Percentiles rank a stretch among this genome's conserved stretches.
These are phyloP conservation scores for Perca flavescens DNA, from an alignment of 2,113 vertebrate species.

Conservation along the genomic window DNA sequence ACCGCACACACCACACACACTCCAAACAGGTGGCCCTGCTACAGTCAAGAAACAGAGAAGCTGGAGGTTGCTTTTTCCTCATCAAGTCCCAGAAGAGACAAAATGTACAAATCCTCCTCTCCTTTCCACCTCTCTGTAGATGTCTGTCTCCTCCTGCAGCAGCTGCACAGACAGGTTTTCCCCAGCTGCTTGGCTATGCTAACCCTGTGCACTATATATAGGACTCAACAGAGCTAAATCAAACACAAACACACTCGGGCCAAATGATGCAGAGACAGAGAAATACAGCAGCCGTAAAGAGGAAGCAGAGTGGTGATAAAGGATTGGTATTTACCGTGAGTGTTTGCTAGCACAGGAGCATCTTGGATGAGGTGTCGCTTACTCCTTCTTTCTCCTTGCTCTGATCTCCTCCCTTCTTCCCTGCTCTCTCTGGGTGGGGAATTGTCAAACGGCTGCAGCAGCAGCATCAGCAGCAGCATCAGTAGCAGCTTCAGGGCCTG, in stretches of 20 bases:
- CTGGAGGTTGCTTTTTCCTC: slow-evolving; percentile 55
- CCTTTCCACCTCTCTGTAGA: slow-evolving; percentile 54
- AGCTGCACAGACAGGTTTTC: slow-evolving; percentile 68
- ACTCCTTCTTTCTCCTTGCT: slow-evolving; percentile 72
- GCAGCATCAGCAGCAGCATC: slow-evolving; percentile 67
- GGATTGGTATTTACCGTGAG: slow-evolving; percentile 73
- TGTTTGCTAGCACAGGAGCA: slow-evolving; percentile 69
- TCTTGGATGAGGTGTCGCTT: slow-evolving; percentile 70
- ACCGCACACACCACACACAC: slow-evolving; percentile 62
- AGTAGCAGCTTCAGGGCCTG: slow-evolving; percentile 70
- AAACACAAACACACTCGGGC: slow-evolving; percentile 57
- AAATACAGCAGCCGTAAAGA: slow-evolving; percentile 43
- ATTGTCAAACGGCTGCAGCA: slow-evolving; percentile 80
- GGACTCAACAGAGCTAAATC: slow-evolving; percentile 63
- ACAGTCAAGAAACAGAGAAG: slow-evolving; percentile 57
- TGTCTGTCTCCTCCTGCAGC: slow-evolving; percentile 66
- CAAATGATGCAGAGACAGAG: slow-evolving; percentile 48
- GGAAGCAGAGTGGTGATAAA: slow-evolving; percentile 41
- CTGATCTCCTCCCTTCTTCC: slow-evolving; percentile 74
- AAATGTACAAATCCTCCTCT: slow-evolving; percentile 56
- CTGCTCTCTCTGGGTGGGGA: slow-evolving; percentile 78
- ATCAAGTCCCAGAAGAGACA: slow-evolving; percentile 46
- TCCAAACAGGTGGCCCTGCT: slow-evolving; percentile 78
- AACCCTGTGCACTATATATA: slow-evolving; percentile 73
- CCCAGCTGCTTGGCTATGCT: slow-evolving; percentile 78